These are phyloP conservation scores for Cephus pygmeus DNA, from an alignment of 2,888 invertebrate species.

Conservation along the genomic window DNA sequence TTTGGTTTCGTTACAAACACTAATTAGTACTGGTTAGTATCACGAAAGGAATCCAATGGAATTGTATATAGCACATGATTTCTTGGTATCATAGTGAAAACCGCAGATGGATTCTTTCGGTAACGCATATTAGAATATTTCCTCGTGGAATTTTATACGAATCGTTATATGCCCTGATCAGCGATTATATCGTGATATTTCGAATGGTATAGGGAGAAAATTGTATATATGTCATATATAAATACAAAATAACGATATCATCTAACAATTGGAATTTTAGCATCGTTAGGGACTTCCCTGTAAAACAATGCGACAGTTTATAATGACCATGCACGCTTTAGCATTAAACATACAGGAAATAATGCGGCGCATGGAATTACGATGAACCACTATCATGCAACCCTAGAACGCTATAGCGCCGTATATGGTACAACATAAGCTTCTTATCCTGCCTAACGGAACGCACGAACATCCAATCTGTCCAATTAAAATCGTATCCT, in stretches of 20 bases:
- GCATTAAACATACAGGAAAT: neutral
- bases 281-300: neutral
- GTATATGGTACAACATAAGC: conserved; percentile 13
- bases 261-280: neutral
- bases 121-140: neutral
- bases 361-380: neutral
- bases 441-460: conserved; percentile 16
- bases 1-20: neutral
- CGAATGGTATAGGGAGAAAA: neutral
- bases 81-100: neutral
- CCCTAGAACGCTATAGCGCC: neutral
- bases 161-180: neutral
- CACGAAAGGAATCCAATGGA: neutral
- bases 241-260: neutral
- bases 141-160: neutral
- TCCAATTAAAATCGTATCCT: conserved; percentile 26
- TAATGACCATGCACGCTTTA: neutral
- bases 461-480: conserved; percentile 23
- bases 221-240: neutral
- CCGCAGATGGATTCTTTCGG: neutral
- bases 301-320: neutral
- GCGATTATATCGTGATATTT: too few relatives aligned
- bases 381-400: neutral
- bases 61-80: neutral
- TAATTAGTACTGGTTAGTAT: neutral